Percentiles rank a stretch among this genome's conserved stretches.
Evolutionary conservation across 2,888 invertebrate species (phyloP).

Genomic region (Erannis defoliaria): DNA sequence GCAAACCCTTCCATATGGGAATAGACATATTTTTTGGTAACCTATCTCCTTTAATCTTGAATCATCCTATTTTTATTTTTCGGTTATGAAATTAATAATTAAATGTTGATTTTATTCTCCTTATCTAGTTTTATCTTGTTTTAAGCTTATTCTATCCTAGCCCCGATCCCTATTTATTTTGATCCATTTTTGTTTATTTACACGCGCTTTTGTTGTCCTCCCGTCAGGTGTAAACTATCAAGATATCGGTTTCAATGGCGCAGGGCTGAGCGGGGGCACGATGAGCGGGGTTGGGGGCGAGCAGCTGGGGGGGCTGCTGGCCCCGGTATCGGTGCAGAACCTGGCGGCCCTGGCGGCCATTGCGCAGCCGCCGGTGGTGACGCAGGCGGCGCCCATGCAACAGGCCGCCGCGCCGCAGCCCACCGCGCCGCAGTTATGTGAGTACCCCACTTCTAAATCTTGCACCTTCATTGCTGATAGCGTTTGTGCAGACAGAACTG

Average conservation of each 20-base stretch:
- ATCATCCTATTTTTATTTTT: too few relatives aligned
- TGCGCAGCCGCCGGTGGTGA: slow-evolving; percentile 87
- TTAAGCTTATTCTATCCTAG: slow-evolving; percentile 10
- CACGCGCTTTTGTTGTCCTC: slow-evolving; percentile 26
- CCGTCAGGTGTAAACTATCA: slow-evolving; percentile 81
- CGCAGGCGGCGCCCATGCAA: slow-evolving; percentile 80
- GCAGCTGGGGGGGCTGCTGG: slow-evolving; percentile 94
- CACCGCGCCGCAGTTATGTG: slow-evolving; percentile 77
- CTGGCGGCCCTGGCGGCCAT: slow-evolving; percentile 95
- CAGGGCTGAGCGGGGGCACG: slow-evolving; percentile 77
- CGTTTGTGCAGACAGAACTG: too few relatives aligned
- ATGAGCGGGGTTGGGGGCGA: slow-evolving; percentile 85
- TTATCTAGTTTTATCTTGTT: neutral
- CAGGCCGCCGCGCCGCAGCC: slow-evolving; percentile 68
- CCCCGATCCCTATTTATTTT: slow-evolving; percentile 33
- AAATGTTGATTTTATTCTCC: neutral
- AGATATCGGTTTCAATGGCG: slow-evolving; percentile 84
- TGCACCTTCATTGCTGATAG: neutral
- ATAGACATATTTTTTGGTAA: too few relatives aligned
- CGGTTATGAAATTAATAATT: too few relatives aligned
- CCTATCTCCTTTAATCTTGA: too few relatives aligned
- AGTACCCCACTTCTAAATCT: slow-evolving; percentile 51
- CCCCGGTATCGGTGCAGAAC: slow-evolving; percentile 96
- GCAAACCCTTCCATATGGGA: too few relatives aligned
- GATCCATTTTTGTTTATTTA: slow-evolving; percentile 33